Conservation (phyloP, 2,113 vertebrate species). For the Saguinus imperator region DNA sequence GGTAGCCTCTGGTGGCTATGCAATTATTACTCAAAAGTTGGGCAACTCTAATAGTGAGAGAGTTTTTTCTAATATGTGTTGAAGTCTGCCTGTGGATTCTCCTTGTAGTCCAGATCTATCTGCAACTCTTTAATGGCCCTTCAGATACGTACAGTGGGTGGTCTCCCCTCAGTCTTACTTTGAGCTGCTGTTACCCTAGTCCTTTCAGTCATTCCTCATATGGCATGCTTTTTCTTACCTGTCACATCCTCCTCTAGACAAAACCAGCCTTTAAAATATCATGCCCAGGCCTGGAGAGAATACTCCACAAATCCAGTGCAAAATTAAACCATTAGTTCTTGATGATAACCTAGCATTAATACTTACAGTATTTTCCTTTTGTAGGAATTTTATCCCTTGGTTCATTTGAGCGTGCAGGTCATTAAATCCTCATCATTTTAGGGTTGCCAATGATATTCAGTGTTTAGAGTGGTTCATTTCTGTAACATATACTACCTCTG, state of each 20-base stretch:
- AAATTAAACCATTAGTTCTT: not conserved
- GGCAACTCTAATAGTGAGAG: not conserved
- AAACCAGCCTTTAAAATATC: not conserved
- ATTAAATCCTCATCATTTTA: not conserved
- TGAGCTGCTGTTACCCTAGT: fast-evolving
- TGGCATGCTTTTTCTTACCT: not conserved
- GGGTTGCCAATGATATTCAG: not conserved
- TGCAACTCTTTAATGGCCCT: not conserved
- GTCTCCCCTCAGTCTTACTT: not conserved
- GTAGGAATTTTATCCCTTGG: not conserved
- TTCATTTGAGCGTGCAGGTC: not conserved
- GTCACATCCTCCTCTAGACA: not conserved
- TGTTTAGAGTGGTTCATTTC: not conserved
- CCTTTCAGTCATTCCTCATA: not conserved
- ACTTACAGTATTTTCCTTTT: not conserved
- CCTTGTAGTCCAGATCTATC: not conserved
- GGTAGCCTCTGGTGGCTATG: not conserved
- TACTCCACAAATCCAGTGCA: not conserved
- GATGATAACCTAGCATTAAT: too few relatives aligned
- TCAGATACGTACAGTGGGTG: fast-evolving
- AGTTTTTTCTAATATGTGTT: not conserved
- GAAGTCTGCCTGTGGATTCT: not conserved
- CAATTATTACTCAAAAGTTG: not conserved
- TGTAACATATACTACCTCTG: slow-evolving; percentile 12
- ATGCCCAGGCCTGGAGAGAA: not conserved